phyloP scores from a whole-genome alignment of 2,797 vertebrate species.

The Acanthornis magna region DNA sequence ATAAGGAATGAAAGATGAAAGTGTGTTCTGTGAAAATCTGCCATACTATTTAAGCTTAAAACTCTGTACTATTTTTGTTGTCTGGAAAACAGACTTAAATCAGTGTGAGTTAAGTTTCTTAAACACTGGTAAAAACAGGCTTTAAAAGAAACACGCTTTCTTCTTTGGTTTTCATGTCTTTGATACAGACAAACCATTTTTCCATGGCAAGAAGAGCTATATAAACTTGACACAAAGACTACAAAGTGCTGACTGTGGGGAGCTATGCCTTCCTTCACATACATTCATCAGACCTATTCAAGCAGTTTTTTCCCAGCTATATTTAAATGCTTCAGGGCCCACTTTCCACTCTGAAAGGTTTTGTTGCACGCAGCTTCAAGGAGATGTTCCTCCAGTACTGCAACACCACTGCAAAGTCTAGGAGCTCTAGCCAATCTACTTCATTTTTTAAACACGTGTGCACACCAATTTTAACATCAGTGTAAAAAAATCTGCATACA shows the following conservation, averaged over 20 bases:
- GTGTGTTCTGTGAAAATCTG: not conserved
- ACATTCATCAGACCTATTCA: not conserved
- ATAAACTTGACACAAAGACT: not conserved
- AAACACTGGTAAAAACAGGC: not conserved
- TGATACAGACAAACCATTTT: not conserved
- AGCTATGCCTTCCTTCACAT: not conserved
- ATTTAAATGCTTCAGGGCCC: not conserved
- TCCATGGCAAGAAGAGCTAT: not conserved
- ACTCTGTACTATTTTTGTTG: not conserved
- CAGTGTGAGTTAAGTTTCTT: fast-evolving
- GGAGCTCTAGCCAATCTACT: not conserved
- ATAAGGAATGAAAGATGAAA: not conserved
- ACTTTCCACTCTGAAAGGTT: not conserved
- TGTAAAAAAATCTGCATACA: not conserved
- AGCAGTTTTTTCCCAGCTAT: not conserved
- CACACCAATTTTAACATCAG: not conserved
- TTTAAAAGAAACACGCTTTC: not conserved
- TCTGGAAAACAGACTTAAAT: not conserved
- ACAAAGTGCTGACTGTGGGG: not conserved
- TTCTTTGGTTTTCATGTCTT: not conserved
- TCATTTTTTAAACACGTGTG: not conserved
- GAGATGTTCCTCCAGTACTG: not conserved
- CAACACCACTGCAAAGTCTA: not conserved
- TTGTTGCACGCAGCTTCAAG: not conserved
- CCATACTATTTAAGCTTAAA: not conserved